Evolutionary conservation across 2,888 invertebrate species (phyloP).

Genomic region (Caenorhabditis angaria): DNA sequence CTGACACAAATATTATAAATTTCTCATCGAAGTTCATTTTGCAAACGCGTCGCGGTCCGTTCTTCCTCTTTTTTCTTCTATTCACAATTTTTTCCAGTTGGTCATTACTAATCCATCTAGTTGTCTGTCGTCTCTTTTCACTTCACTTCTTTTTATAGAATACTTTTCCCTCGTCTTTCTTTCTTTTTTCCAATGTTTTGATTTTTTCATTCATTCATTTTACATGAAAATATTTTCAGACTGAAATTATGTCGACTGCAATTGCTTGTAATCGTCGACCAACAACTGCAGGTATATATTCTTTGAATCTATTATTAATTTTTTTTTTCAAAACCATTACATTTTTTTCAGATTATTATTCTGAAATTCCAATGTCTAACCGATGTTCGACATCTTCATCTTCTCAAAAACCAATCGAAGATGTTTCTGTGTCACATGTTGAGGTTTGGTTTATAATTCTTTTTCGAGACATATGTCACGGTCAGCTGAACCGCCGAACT

Average conservation of each 20-base stretch:
- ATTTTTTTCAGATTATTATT: neutral
- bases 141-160: conserved; percentile 1
- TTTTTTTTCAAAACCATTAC: neutral
- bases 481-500: no score
- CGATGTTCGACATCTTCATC: neutral
- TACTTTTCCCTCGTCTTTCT: neutral
- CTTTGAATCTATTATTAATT: neutral
- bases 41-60: conserved; percentile 4
- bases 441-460: neutral
- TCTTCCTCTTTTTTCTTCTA: neutral
- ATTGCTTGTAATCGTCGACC: conserved; percentile 2
- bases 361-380: neutral
- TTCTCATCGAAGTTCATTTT: conserved; percentile 16
- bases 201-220: neutral
- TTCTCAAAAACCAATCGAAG: neutral
- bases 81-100: conserved; percentile 1
- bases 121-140: neutral
- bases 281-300: neutral
- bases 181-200: neutral
- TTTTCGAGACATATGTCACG: no score
- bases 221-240: neutral
- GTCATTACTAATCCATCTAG: neutral
- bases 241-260: conserved; percentile 1
- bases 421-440: neutral
- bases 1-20: conserved; percentile 13